Conservation (phyloP, 2,888 invertebrate species). For the Iphiclides podalirius region DNA sequence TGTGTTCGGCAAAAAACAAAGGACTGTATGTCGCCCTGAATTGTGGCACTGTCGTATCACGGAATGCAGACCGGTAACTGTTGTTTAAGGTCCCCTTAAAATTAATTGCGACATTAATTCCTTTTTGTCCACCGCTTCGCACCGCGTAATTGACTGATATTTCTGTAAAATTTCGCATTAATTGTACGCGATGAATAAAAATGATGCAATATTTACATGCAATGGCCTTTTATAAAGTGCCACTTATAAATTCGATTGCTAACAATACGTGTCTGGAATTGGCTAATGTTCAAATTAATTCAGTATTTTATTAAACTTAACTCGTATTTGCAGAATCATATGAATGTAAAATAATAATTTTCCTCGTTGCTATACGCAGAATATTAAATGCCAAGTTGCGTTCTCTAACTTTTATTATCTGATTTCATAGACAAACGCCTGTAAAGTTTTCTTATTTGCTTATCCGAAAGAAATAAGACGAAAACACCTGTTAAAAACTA, state of each 20-base stretch:
- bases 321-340: conserved; percentile 3
- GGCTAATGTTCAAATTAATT: conserved; percentile 12
- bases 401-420: neutral
- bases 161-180: neutral
- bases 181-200: neutral
- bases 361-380: neutral
- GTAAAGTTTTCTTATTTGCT: too few species aligned
- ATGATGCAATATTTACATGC: conserved; percentile 6
- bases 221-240: conserved; percentile 10
- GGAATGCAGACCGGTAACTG: neutral
- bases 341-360: conserved; percentile 6
- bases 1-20: conserved; percentile 10
- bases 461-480: too few species aligned
- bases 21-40: too few species aligned
- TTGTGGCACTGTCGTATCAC: neutral
- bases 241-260: conserved; percentile 18
- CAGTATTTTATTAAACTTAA: conserved; percentile 13
- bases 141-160: neutral
- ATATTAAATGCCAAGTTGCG: neutral
- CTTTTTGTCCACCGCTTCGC: neutral
- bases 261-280: conserved; percentile 17
- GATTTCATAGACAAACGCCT: too few species aligned
- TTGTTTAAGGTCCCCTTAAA: neutral
- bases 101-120: neutral
- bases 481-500: too few species aligned